Conservation (phyloP, 2,888 invertebrate genomes). For the Pseudococcus viburni region DNA sequence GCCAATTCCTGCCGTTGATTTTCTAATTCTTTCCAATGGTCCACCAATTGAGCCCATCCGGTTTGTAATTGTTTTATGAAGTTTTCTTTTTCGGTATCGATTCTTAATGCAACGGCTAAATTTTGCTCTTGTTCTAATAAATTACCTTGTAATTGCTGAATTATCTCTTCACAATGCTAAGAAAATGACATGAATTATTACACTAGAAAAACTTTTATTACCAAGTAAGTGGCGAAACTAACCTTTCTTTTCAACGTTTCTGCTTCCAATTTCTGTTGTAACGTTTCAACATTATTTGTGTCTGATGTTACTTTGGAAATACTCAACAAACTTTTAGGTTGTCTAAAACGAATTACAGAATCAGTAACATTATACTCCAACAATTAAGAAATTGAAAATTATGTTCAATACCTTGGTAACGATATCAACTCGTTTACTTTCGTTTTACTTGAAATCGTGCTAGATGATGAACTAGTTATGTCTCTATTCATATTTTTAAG, state of each 20-base stretch:
- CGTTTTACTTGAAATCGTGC: not conserved
- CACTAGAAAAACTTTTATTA: not conserved
- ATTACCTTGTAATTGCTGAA: constrained; percentile 81
- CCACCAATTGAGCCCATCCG: constrained; percentile 76
- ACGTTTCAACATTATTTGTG: constrained; percentile 34
- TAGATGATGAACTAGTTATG: not conserved
- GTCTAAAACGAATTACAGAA: constrained; percentile 17
- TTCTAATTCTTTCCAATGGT: constrained; percentile 70
- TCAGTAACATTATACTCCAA: not conserved
- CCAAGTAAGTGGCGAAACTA: not conserved
- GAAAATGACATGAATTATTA: not conserved
- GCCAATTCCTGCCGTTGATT: constrained; percentile 69
- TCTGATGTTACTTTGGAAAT: constrained; percentile 45
- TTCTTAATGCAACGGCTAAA: constrained; percentile 83
- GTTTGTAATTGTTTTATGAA: constrained; percentile 79
- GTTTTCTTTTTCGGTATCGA: constrained; percentile 83
- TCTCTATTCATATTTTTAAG: not conserved
- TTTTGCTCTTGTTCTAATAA: constrained; percentile 84
- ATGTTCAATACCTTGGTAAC: not conserved
- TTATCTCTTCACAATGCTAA: constrained; percentile 83
- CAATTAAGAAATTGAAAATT: not conserved
- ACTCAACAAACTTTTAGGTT: constrained; percentile 51
- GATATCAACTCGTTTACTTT: constrained; percentile 38
- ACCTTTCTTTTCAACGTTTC: constrained; percentile 62
- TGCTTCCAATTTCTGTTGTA: constrained; percentile 63